Base-by-base conservation (phyloP, 2,113 vertebrate genomes). In the Lagopus muta region DNA sequence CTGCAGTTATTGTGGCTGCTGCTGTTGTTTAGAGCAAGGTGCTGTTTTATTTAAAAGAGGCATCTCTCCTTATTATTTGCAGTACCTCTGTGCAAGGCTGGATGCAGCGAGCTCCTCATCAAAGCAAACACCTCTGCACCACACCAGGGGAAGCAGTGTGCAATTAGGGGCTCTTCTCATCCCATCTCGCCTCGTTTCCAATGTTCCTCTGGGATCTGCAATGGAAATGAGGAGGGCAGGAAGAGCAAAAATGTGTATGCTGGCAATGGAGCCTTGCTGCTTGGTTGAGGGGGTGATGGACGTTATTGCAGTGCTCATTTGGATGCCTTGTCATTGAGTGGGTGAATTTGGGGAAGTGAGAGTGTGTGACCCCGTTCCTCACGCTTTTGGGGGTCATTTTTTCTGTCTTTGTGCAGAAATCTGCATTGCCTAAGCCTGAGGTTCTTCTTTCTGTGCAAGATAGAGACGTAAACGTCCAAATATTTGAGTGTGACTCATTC, bases 21-120 rank as follows among this genome's bases (percentile, higher is more conserved):
- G 45, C 55, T 70, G 48, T 25, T 27, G 1, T 28, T 61, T 14
- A 12, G 19, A 57, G 55, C 40, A 3, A 67, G 32, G 27, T 61
- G 55, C 73, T 86, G 54, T 93, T 93, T 70, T 82, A 57, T 69
- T 89, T 85, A 91, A 96, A 96, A 94, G 91, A 81, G 66, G 90
- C 88, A 90, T 86, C 88, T 78, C 72, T 16, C 93, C 88, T 94
- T 80, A 10, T 89, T 95, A 90, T 77, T 82, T 96, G 87, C 71
- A 82, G 92, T 74, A 71, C 83, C 82, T 93, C 92, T 80, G 84
- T 67, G 82, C 65, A 66, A 21, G 90, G 92, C 90, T 88, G 81
- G 50, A 52, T n/a, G 66, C 55, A 27, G 50, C 7, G 43, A 81
- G 87, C 70, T 93, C 73, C 72, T 93, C 89, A 65, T 95, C 62